phyloP scores from a whole-genome alignment of 2,888 invertebrate genomes.

The Linnaemya vulpina region DNA sequence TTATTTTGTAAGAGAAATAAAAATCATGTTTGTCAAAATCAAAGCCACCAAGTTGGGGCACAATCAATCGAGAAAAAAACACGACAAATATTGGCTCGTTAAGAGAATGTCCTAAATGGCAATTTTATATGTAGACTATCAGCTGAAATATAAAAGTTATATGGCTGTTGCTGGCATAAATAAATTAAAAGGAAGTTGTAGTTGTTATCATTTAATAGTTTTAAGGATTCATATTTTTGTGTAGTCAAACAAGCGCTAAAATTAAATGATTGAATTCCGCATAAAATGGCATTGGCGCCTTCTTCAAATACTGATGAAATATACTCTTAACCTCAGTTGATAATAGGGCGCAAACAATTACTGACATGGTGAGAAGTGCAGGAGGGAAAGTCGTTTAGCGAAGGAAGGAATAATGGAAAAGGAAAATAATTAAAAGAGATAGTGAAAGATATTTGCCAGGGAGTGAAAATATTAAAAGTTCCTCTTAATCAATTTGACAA shows the following conservation, averaged over 20 bases:
- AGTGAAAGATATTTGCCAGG: too few species aligned
- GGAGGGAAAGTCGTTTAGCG: too few species aligned
- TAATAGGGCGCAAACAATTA: background rate
- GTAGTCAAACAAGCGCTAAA: too few species aligned
- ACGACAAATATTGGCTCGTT: constrained; percentile 1
- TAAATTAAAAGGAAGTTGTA: too few species aligned
- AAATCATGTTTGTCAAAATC: constrained; percentile 57
- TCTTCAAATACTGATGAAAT: background rate
- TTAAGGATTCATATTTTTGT: too few species aligned
- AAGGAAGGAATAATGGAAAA: too few species aligned
- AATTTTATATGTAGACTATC: background rate
- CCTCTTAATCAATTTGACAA: too few species aligned
- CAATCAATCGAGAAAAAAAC: constrained; percentile 40
- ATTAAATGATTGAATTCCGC: background rate
- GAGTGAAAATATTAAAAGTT: too few species aligned
- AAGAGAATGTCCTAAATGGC: background rate
- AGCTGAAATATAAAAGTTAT: too few species aligned
- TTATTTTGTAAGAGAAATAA: constrained; percentile 53
- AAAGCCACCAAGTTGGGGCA: constrained; percentile 34
- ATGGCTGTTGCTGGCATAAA: too few species aligned
- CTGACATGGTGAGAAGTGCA: background rate
- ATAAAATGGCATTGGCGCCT: background rate
- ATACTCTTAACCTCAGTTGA: background rate
- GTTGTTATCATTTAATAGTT: too few species aligned
- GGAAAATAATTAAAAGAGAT: too few species aligned